phyloP scores from a whole-genome alignment of 2,113 vertebrate genomes.

The Canis aureus region DNA sequence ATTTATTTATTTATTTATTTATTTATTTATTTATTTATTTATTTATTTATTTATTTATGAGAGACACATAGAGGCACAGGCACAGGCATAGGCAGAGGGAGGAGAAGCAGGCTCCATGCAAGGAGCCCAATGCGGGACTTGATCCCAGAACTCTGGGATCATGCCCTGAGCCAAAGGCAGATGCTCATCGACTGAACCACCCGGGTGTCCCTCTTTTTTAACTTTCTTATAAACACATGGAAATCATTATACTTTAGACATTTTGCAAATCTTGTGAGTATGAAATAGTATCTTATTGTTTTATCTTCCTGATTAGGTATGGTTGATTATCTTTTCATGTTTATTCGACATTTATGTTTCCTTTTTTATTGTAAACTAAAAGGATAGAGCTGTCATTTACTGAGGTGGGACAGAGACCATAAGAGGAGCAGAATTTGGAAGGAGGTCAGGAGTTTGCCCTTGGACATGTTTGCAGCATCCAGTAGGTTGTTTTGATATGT shows the following conservation, averaged over 20 bases:
- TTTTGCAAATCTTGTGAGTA: not conserved
- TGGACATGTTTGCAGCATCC: not conserved
- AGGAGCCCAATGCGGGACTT: no score
- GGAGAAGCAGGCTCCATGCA: no score
- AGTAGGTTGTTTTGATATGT: not conserved
- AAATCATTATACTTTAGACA: not conserved
- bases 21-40: no score
- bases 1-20: no score
- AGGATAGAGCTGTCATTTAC: not conserved
- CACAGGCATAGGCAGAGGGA: no score
- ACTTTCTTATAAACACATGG: not conserved
- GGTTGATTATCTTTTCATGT: slow-evolving; percentile 11
- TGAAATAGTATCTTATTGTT: not conserved
- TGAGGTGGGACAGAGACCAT: not conserved
- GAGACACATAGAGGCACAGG: no score
- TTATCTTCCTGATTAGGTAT: not conserved
- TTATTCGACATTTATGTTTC: slow-evolving; percentile 43
- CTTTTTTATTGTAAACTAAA: slow-evolving; percentile 38
- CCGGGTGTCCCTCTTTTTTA: not conserved
- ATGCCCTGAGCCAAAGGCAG: no score
- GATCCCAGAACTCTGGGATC: no score
- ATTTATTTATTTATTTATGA: no score
- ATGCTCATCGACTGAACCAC: no score
- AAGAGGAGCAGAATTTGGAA: not conserved
- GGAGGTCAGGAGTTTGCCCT: not conserved